Conservation (phyloP, 2,113 vertebrate genomes). For the Camelus dromedarius region DNA sequence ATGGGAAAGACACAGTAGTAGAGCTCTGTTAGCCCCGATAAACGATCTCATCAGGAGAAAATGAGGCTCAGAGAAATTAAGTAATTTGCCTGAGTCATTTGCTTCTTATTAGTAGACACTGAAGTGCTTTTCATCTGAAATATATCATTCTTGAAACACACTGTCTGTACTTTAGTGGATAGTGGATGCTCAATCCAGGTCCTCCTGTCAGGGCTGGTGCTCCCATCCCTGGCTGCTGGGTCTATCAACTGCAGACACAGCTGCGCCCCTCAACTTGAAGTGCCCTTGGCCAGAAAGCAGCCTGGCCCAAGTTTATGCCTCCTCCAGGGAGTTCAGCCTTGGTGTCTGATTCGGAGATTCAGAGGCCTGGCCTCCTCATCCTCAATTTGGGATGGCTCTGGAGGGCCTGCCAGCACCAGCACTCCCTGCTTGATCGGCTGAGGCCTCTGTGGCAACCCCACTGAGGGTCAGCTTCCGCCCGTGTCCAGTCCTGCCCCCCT, state of each 20-base stretch:
- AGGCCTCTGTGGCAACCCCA: neutral
- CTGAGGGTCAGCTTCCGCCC: neutral
- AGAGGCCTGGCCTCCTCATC: neutral
- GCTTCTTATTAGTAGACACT: neutral
- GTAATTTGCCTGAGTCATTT: conserved; percentile 43
- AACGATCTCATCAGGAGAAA: conserved; percentile 49
- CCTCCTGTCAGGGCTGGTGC: neutral
- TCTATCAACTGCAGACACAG: neutral
- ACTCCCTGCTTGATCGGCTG: neutral
- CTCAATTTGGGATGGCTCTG: neutral
- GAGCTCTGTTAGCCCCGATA: conserved; percentile 21
- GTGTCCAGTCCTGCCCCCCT: neutral
- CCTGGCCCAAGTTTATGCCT: neutral
- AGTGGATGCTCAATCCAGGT: neutral
- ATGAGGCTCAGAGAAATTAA: conserved; percentile 38
- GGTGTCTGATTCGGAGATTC: neutral
- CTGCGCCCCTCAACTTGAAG: neutral
- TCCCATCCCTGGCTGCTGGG: neutral
- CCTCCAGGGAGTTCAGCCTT: neutral
- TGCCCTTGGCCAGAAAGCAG: neutral
- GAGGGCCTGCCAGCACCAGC: neutral
- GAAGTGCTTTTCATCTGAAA: conserved; percentile 35
- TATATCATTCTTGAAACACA: conserved; percentile 24
- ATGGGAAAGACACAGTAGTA: neutral
- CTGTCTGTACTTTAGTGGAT: neutral